Conservation (phyloP, 2,888 invertebrate genomes). For the Melanostoma scalare region DNA sequence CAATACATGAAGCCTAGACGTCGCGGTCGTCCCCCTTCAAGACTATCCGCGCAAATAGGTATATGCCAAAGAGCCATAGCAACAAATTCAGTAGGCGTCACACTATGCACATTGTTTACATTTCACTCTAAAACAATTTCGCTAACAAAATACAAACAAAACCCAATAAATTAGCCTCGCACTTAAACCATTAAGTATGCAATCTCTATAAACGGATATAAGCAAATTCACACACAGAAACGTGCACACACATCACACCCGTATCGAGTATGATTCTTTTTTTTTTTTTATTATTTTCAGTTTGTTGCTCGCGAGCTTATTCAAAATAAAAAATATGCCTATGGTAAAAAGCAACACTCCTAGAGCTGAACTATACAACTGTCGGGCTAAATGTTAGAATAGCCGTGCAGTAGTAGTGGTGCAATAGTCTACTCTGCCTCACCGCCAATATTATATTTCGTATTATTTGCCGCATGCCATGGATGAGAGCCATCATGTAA, state of each 20-base stretch:
- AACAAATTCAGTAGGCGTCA: conserved; percentile 56
- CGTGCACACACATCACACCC: conserved; percentile 3
- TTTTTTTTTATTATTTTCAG: not conserved
- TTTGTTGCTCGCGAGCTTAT: not conserved
- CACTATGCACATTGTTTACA: conserved; percentile 67
- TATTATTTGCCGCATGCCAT: conserved; percentile 48
- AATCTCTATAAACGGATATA: conserved; percentile 58
- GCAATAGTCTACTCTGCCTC: not conserved
- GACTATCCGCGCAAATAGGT: not conserved
- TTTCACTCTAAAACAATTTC: conserved; percentile 71
- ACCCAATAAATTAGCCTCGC: conserved; percentile 69
- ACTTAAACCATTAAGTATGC: conserved; percentile 71
- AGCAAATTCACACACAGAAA: conserved; percentile 28
- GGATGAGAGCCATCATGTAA: conserved; percentile 74
- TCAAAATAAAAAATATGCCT: too few species aligned
- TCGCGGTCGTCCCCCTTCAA: not conserved
- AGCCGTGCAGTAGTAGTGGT: conserved; percentile 31
- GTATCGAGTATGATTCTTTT: conserved; percentile 23
- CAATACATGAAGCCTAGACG: conserved; percentile 9
- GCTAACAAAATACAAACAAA: conserved; percentile 63
- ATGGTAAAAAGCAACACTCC: too few species aligned
- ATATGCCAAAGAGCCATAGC: not conserved
- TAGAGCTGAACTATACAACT: not conserved
- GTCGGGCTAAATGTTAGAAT: conserved; percentile 44
- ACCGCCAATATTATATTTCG: conserved; percentile 27